A percentile compares a stretch with the other conserved stretches of the same genome.
These are phyloP conservation scores for Cyprinodon tularosa DNA, from an alignment of 2,113 vertebrate genomes.

Conservation along the genomic window DNA sequence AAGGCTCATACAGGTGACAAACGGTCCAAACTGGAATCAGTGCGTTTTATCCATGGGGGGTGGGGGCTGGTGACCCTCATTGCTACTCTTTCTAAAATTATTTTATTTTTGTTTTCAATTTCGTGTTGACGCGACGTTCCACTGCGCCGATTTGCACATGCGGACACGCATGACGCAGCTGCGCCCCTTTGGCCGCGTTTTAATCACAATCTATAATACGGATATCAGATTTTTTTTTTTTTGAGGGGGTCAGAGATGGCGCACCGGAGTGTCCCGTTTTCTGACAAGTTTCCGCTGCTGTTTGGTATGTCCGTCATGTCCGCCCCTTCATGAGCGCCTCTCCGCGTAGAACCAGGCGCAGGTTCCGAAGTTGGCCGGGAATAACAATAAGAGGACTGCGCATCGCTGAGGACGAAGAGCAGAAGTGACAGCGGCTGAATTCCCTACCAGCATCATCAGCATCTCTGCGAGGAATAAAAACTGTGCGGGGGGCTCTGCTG, in stretches of 20 bases:
- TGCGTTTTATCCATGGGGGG: conserved; percentile 22
- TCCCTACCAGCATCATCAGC: conserved; percentile 42
- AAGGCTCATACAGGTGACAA: conserved; percentile 61
- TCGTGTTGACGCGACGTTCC: conserved; percentile 40
- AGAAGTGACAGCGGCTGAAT: conserved; percentile 43
- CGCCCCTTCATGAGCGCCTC: conserved; percentile 30
- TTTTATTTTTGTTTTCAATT: not conserved
- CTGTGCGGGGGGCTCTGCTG: conserved; percentile 39
- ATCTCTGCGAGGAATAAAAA: conserved; percentile 39
- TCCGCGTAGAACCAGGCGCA: conserved; percentile 8
- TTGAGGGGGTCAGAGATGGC: not conserved
- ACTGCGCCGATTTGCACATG: conserved; percentile 20
- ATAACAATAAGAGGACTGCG: conserved; percentile 35
- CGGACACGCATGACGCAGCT: conserved; percentile 52
- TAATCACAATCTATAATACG: not conserved
- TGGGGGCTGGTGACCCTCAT: conserved; percentile 17
- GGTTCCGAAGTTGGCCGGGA: conserved; percentile 54
- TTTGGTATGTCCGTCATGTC: conserved; percentile 40
- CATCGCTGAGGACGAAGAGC: conserved; percentile 12
- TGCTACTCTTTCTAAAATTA: conserved; percentile 4
- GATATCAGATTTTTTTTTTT: not conserved
- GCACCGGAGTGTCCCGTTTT: conserved; percentile 22
- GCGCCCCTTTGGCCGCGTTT: conserved; percentile 13
- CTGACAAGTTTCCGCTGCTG: conserved; percentile 50
- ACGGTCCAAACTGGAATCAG: conserved; percentile 31